Conservation (phyloP, 2,888 invertebrate genomes). For the Lomographa bimaculata region DNA sequence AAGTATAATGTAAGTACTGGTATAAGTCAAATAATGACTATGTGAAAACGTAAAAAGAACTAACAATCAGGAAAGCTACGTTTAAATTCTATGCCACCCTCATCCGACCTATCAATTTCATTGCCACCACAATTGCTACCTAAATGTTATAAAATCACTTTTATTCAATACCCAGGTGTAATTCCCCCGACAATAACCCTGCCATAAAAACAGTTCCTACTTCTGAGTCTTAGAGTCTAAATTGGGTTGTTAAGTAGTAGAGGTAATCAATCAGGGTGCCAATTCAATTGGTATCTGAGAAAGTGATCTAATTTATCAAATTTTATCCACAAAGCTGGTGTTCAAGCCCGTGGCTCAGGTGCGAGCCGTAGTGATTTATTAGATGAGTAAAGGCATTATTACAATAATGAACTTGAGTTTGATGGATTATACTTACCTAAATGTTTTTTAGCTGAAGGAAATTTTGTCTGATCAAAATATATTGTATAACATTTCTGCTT, state of each 20-base stretch:
- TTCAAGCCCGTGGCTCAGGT: conserved; percentile 42
- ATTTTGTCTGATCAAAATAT: too few relatives aligned
- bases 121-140: conserved; percentile 14
- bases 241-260: conserved; percentile 27
- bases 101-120: too few relatives aligned
- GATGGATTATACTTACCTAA: too few relatives aligned
- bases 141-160: conserved; percentile 34
- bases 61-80: too few relatives aligned
- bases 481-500: too few relatives aligned
- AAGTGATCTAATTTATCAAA: conserved; percentile 57
- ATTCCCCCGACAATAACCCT: conserved; percentile 4
- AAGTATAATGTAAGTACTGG: too few relatives aligned
- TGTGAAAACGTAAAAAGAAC: too few relatives aligned
- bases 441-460: too few relatives aligned
- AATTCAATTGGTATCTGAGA: conserved; percentile 48
- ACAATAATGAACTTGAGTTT: conserved; percentile 6
- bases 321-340: conserved; percentile 44
- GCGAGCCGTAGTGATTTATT: conserved; percentile 37
- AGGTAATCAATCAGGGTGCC: conserved; percentile 48
- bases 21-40: too few relatives aligned
- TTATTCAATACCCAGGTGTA: conserved; percentile 42
- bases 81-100: too few relatives aligned
- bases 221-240: conserved; percentile 24
- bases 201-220: conserved; percentile 12
- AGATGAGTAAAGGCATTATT: conserved; percentile 5